phyloP scores from a whole-genome alignment of 2,797 vertebrate species.

The Neosalanx taihuensis region DNA sequence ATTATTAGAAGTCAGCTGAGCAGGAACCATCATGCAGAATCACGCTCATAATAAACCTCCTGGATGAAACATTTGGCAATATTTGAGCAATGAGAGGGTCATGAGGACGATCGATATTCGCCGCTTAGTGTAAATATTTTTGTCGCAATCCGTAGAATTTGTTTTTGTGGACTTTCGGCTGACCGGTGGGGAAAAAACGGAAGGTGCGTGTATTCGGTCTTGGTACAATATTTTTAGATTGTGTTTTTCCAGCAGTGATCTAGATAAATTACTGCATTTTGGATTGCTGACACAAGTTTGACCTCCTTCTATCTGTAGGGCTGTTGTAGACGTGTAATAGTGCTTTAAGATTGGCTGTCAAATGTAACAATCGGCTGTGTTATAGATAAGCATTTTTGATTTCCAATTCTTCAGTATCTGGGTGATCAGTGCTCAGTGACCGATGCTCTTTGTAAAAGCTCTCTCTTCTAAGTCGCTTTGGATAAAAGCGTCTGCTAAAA shows the following conservation, averaged over 20 bases:
- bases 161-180: slow-evolving; percentile 28
- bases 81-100: slow-evolving; percentile 7
- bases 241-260: background rate
- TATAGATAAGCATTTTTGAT: background rate
- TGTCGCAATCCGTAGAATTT: slow-evolving; percentile 12
- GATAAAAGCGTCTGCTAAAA: too few species aligned
- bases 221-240: background rate
- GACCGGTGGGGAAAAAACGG: slow-evolving; percentile 15
- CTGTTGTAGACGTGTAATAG: background rate
- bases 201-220: slow-evolving; percentile 37
- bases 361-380: background rate
- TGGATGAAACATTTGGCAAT: slow-evolving; percentile 3
- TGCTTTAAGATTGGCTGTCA: background rate
- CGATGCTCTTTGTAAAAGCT: too few species aligned
- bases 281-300: background rate
- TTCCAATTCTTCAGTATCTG: background rate
- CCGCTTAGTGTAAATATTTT: slow-evolving; percentile 2
- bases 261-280: background rate
- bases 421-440: too few species aligned
- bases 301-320: background rate
- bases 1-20: slow-evolving; percentile 68
- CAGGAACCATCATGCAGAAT: slow-evolving; percentile 14
- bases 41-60: slow-evolving; percentile 27
- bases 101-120: background rate
- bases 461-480: too few species aligned